A percentile compares a stretch with the other conserved stretches of the same genome.
Conservation (phyloP, 2,888 invertebrate genomes). For the Brassicogethes aeneus region DNA sequence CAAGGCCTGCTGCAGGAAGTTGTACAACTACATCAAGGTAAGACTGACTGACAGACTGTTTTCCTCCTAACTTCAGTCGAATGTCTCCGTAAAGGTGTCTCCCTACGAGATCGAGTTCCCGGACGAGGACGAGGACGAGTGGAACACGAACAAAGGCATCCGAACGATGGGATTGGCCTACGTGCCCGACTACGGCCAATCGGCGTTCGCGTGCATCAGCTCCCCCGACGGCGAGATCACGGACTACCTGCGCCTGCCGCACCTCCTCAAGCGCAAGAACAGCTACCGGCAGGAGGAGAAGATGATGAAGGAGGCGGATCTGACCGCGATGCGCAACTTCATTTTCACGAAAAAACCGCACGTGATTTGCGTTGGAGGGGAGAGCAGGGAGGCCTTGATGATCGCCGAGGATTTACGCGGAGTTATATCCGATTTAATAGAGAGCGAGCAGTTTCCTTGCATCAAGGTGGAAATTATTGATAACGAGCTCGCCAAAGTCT, state of each 20-base stretch:
- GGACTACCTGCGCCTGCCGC: constrained; percentile 81
- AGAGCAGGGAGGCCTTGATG: constrained; percentile 79
- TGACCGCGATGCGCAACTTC: constrained; percentile 66
- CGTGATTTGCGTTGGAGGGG: constrained; percentile 71
- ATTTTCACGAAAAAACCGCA: constrained; percentile 89
- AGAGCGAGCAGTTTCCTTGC: constrained; percentile 78
- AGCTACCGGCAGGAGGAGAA: constrained; percentile 61
- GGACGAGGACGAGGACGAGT: constrained; percentile 87
- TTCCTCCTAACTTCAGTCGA: background rate
- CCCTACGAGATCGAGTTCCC: constrained; percentile 65
- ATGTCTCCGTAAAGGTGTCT: constrained; percentile 46
- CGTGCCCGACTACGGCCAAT: constrained; percentile 73
- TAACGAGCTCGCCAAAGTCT: constrained; percentile 88
- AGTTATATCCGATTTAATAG: constrained; percentile 62
- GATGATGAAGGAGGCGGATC: constrained; percentile 51
- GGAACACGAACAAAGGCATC: constrained; percentile 77
- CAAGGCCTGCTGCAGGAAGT: constrained; percentile 73
- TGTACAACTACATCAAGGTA: constrained; percentile 84
- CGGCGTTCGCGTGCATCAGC: constrained; percentile 81
- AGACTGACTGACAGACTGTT: background rate
- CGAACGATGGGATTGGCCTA: constrained; percentile 84
- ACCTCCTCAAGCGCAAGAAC: constrained; percentile 75
- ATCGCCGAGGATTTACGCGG: constrained; percentile 70
- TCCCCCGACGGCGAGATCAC: constrained; percentile 86
- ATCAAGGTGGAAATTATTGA: constrained; percentile 89